Evolutionary conservation across 2,888 invertebrate species (phyloP).

Genomic region (Leptogaster cylindrica): DNA sequence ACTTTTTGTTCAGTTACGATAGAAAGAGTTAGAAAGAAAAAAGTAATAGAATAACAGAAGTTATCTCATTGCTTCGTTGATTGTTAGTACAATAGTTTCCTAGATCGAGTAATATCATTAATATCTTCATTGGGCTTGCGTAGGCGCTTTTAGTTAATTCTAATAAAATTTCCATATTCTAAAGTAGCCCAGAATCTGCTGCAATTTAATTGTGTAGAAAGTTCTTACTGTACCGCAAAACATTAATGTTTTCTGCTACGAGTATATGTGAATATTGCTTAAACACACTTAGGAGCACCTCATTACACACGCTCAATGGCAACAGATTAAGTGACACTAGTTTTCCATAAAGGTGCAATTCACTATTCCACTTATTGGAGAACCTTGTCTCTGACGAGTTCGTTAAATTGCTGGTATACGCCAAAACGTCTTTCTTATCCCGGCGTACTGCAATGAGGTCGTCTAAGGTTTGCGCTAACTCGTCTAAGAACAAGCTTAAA

Average conservation of each 20-base stretch:
- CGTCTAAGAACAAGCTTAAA: background rate
- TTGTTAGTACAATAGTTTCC: too few relatives aligned
- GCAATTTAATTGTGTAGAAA: background rate
- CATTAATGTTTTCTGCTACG: constrained; percentile 23
- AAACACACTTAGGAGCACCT: constrained; percentile 4
- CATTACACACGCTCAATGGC: constrained; percentile 7
- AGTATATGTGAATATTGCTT: constrained; percentile 1
- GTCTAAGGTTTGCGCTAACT: background rate
- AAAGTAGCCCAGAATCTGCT: too few relatives aligned
- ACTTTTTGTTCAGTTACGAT: background rate
- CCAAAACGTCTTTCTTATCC: background rate
- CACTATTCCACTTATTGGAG: background rate
- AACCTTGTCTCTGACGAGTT: background rate
- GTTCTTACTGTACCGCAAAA: background rate
- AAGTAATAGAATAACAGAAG: too few relatives aligned
- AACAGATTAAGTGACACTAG: constrained; percentile 14
- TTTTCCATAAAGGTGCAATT: constrained; percentile 3
- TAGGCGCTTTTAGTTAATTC: too few relatives aligned
- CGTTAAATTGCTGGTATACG: constrained; percentile 28
- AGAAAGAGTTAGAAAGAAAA: too few relatives aligned
- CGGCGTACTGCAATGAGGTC: background rate
- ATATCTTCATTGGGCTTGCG: too few relatives aligned
- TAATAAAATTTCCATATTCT: too few relatives aligned
- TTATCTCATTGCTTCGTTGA: too few relatives aligned
- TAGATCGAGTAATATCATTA: too few relatives aligned